Percentiles rank a stretch among this genome's conserved stretches.
Conservation (phyloP, 2,888 invertebrate species). For the Leucophora obtusa region DNA sequence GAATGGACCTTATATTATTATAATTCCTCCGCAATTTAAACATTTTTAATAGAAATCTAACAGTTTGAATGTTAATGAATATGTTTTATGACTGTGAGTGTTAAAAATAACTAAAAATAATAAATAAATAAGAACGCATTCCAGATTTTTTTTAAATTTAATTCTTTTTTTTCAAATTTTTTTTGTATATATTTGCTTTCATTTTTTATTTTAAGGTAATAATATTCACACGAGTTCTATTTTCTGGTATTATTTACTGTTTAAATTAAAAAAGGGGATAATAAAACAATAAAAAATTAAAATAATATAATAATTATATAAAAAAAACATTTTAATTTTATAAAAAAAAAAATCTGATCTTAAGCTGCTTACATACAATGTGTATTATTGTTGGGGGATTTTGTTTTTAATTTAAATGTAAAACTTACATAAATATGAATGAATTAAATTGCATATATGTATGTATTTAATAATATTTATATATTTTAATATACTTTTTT, state of each 20-base stretch:
- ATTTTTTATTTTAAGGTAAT: conserved; percentile 47
- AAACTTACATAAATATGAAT: conserved; percentile 50
- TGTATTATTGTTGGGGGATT: conserved; percentile 3
- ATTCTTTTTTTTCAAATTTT: conserved; percentile 40
- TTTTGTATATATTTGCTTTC: conserved; percentile 52
- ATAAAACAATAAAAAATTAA: conserved; percentile 40
- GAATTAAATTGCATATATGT: conserved; percentile 51
- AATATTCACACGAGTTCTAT: conserved; percentile 42
- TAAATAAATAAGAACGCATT: conserved; percentile 27
- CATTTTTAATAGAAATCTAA: no score
- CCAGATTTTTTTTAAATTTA: conserved; percentile 35
- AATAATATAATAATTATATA: conserved; percentile 9
- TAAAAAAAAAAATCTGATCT: conserved; percentile 4
- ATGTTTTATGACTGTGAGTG: neutral
- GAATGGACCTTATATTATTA: no score
- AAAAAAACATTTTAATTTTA: no score
- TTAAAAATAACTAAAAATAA: conserved; percentile 15
- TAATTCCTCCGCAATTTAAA: no score
- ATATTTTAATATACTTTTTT: conserved; percentile 27
- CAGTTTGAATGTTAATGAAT: no score
- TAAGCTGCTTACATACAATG: conserved; percentile 27
- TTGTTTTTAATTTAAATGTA: conserved; percentile 29
- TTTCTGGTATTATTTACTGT: conserved; percentile 49
- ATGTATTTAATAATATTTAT: conserved; percentile 5
- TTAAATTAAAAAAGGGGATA: conserved; percentile 34